Percentiles rank a stretch among this genome's conserved stretches.
Conservation (phyloP, 1,140 invertebrate genomes). For the Hesperophylax magnus region DNA sequence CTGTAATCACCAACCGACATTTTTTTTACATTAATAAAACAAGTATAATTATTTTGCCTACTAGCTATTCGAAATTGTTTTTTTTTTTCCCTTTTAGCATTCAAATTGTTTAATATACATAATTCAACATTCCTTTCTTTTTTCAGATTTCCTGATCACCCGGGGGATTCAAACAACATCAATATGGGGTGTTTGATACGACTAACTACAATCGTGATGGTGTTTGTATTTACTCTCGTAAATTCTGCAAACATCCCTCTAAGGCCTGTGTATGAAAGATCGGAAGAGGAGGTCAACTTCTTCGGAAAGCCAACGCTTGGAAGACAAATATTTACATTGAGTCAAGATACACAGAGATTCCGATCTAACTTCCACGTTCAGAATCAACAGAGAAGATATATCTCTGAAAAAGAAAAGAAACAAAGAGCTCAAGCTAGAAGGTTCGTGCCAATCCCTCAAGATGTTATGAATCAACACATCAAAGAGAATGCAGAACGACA, state of each 20-base stretch:
- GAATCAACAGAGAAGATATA: slow-evolving; percentile 52
- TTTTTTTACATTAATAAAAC: no score
- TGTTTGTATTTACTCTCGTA: not conserved
- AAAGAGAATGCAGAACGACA: slow-evolving; percentile 67
- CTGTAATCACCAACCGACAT: no score
- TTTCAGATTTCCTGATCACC: not conserved
- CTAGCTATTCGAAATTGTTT: no score
- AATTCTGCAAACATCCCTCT: slow-evolving; percentile 23
- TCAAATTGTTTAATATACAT: not conserved
- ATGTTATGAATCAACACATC: slow-evolving; percentile 65
- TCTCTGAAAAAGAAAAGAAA: slow-evolving; percentile 48
- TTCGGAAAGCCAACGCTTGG: slow-evolving; percentile 34
- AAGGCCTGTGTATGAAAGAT: slow-evolving; percentile 50
- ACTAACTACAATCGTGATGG: not conserved
- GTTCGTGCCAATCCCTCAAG: slow-evolving; percentile 11
- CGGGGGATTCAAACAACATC: not conserved
- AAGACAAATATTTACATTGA: not conserved
- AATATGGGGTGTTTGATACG: not conserved
- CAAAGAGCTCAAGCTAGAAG: slow-evolving; percentile 46
- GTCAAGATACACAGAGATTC: slow-evolving; percentile 6
- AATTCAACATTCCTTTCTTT: not conserved
- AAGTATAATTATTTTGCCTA: no score
- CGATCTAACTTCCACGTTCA: slow-evolving; percentile 34
- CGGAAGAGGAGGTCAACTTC: not conserved
- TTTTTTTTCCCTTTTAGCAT: no score